Evolutionary conservation across 2,113 vertebrate genomes (phyloP).

Genomic region (Podarcis muralis): DNA sequence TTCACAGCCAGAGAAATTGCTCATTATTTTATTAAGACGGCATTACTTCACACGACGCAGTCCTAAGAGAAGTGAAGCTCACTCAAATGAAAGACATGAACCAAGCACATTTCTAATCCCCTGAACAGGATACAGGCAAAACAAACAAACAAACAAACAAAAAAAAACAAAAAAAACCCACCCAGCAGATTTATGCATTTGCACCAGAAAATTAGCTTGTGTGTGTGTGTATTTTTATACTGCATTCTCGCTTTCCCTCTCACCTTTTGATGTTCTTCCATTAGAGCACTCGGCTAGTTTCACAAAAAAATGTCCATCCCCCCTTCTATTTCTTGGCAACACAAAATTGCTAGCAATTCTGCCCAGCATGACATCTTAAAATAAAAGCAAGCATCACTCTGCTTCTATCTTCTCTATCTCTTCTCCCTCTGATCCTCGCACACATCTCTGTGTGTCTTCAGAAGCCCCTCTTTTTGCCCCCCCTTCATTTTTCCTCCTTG

Average conservation of each 20-base stretch:
- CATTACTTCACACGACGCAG: not conserved
- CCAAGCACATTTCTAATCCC: not conserved
- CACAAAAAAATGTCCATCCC: not conserved
- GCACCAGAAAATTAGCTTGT: not conserved
- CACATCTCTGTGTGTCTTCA: not conserved
- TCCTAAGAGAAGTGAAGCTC: not conserved
- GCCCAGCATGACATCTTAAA: slow-evolving; percentile 9
- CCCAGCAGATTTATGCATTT: not conserved
- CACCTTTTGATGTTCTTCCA: not conserved
- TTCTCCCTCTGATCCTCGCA: not conserved
- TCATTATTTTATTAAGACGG: not conserved
- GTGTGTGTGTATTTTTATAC: not conserved
- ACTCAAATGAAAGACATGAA: not conserved
- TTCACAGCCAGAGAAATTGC: not conserved
- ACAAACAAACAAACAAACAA: not conserved
- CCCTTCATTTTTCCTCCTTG: not conserved
- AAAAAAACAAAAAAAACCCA: too few species aligned
- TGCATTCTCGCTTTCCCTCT: not conserved
- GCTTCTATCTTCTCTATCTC: not conserved
- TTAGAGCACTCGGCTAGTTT: not conserved
- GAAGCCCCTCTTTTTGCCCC: not conserved
- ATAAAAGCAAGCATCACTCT: not conserved
- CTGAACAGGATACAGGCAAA: not conserved
- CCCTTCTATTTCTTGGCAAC: not conserved
- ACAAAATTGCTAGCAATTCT: slow-evolving; percentile 24